phyloP scores from a whole-genome alignment of 2,888 invertebrate species.

The Nysson spinosus region DNA sequence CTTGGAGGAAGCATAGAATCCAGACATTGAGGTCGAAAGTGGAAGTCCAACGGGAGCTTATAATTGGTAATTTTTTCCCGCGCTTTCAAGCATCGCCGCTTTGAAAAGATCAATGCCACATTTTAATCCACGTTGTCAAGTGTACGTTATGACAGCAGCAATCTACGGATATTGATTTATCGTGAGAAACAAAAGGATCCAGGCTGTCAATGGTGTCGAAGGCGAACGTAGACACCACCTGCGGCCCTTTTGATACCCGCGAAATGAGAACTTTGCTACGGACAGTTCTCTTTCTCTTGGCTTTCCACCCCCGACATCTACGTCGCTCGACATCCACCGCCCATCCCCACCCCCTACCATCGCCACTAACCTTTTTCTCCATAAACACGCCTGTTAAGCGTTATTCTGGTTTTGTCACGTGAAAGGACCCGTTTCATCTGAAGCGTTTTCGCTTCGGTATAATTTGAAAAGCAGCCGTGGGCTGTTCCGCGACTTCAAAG shows the following conservation, averaged over 20 bases:
- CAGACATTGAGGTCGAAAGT: no score
- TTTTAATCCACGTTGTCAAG: conserved; percentile 28
- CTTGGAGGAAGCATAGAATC: no score
- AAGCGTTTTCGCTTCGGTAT: conserved; percentile 18
- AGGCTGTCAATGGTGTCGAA: conserved; percentile 34
- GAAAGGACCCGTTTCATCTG: conserved; percentile 21
- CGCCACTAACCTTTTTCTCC: conserved; percentile 3
- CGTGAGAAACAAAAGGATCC: conserved; percentile 46
- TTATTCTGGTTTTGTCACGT: conserved; percentile 37
- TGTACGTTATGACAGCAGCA: conserved; percentile 23
- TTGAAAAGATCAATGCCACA: conserved; percentile 14
- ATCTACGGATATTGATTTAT: conserved; percentile 49
- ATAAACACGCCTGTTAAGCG: conserved; percentile 38
- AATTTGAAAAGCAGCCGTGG: conserved; percentile 31
- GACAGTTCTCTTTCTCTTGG: conserved; percentile 31
- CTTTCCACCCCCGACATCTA: not conserved
- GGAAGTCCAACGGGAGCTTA: no score
- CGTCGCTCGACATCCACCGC: not conserved
- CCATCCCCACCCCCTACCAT: not conserved
- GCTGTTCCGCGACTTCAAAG: conserved; percentile 20
- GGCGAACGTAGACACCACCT: conserved; percentile 36
- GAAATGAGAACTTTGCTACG: conserved; percentile 46
- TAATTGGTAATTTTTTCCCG: no score
- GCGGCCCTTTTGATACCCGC: conserved; percentile 39
- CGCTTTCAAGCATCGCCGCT: not conserved